These are phyloP conservation scores for Perodicticus potto DNA, from an alignment of 2,797 vertebrate genomes.

Conservation along the genomic window DNA sequence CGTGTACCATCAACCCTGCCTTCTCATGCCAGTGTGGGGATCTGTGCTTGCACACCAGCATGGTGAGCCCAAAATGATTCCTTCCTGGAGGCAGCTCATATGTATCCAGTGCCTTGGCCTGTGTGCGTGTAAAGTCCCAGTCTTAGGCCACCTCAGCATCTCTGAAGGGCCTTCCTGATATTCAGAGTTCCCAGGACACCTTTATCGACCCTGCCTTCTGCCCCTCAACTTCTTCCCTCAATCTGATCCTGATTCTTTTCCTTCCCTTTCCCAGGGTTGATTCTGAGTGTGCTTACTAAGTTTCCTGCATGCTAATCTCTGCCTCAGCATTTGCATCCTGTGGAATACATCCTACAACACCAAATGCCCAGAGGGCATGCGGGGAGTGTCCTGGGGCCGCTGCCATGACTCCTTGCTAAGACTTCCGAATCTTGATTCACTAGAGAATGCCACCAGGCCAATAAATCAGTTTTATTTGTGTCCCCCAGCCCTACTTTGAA, in stretches of 20 bases:
- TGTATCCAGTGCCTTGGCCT: not conserved
- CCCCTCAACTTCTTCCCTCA: not conserved
- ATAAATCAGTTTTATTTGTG: not conserved
- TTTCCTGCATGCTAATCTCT: not conserved
- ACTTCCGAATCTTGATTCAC: conserved; percentile 3
- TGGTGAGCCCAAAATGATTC: not conserved
- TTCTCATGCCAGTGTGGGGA: not conserved
- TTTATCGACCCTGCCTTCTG: not conserved
- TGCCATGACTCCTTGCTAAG: conserved; percentile 1
- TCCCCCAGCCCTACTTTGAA: not conserved
- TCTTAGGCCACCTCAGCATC: not conserved
- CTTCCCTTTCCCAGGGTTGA: not conserved
- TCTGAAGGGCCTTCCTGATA: not conserved
- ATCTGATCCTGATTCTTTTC: not conserved
- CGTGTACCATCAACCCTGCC: not conserved
- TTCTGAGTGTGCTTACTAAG: not conserved
- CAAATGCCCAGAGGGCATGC: not conserved
- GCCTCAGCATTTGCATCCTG: not conserved
- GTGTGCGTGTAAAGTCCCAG: not conserved
- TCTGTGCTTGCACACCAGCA: not conserved
- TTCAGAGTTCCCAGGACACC: not conserved
- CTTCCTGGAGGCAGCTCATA: not conserved
- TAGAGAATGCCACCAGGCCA: not conserved
- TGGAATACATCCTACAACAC: not conserved
- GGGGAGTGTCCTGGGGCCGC: not conserved